Evolutionary conservation across 2,113 vertebrate species (phyloP).

Genomic region (Ceyx cyanopectus): DNA sequence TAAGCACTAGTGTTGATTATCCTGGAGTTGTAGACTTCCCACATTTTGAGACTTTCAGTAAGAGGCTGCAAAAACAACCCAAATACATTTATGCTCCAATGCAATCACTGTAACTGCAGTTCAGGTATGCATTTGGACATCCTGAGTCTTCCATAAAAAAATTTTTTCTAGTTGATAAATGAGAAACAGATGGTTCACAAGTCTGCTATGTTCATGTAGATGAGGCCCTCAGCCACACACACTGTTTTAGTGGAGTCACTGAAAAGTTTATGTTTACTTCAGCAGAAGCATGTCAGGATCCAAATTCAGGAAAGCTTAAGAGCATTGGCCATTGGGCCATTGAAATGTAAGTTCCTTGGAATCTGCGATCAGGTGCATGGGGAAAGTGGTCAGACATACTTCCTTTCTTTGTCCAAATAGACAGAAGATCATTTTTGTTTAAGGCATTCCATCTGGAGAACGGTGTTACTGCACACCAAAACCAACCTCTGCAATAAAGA

Average conservation of each 20-base stretch:
- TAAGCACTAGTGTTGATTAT: neutral
- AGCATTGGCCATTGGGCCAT: accelerated
- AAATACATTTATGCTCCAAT: neutral
- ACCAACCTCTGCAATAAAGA: neutral
- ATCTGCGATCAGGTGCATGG: neutral
- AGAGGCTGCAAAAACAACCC: neutral
- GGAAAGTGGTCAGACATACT: neutral
- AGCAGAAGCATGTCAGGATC: neutral
- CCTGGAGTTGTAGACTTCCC: neutral
- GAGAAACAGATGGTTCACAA: neutral
- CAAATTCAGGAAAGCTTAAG: neutral
- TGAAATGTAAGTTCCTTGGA: neutral
- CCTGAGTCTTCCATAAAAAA: neutral
- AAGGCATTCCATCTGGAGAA: neutral
- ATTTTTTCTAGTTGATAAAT: neutral
- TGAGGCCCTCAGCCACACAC: neutral
- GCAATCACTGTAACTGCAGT: neutral
- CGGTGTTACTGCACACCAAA: neutral
- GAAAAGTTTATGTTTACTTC: neutral
- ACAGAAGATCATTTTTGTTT: neutral
- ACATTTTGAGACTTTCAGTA: neutral
- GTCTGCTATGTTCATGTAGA: accelerated
- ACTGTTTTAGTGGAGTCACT: neutral
- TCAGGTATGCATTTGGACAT: neutral
- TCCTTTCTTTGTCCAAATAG: neutral